A percentile compares a stretch with the other conserved stretches of the same genome.
Evolutionary conservation across 2,113 vertebrate species (phyloP).

Genomic region (Epinephelus moara): DNA sequence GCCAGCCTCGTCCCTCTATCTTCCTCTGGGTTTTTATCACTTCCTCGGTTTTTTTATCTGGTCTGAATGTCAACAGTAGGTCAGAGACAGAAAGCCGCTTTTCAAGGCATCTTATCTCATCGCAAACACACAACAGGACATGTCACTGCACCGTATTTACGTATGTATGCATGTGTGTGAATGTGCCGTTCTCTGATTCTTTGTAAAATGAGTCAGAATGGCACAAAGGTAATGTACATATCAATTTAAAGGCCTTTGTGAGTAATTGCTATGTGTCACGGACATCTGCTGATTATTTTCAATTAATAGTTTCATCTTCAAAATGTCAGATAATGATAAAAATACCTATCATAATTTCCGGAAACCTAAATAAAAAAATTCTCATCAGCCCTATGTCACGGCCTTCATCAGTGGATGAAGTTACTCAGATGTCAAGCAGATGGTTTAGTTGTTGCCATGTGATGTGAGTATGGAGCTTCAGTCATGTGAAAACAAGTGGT

Average conservation of each 20-base stretch:
- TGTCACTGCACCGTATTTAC: slow-evolving; percentile 5
- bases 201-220: background rate
- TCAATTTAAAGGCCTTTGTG: background rate
- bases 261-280: background rate
- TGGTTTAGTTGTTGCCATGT: background rate
- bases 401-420: background rate
- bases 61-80: slow-evolving; percentile 34
- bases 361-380: background rate
- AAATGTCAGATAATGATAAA: background rate
- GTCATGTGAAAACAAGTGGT: background rate
- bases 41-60: slow-evolving; percentile 32
- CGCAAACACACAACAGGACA: slow-evolving; percentile 7
- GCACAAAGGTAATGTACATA: background rate
- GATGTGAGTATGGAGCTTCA: background rate
- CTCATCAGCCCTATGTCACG: background rate
- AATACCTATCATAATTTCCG: background rate
- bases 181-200: background rate
- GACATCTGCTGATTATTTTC: background rate
- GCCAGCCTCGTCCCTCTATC: slow-evolving; percentile 1
- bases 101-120: slow-evolving; percentile 29
- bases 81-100: slow-evolving; percentile 19
- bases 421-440: background rate
- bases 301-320: background rate
- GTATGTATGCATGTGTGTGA: background rate
- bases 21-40: slow-evolving; percentile 28